A percentile compares a stretch with the other conserved stretches of the same genome.
phyloP scores from a whole-genome alignment of 2,888 invertebrate species.

The Argynnis bischoffii region DNA sequence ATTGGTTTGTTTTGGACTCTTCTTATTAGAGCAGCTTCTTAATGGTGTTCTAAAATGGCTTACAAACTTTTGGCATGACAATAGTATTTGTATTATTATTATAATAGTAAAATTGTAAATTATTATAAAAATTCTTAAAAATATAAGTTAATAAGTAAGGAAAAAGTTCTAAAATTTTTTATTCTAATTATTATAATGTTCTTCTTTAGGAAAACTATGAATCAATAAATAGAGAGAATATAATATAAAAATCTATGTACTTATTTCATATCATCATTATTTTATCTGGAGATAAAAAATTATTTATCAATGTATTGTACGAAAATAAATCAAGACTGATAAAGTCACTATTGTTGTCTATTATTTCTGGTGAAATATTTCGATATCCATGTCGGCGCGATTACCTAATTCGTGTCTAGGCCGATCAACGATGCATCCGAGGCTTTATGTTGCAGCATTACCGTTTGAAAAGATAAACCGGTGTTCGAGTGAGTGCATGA shows the following conservation, averaged over 20 bases:
- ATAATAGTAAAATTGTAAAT: too few relatives aligned
- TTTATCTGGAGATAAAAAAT: background rate
- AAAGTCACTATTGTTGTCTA: background rate
- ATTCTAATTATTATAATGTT: too few relatives aligned
- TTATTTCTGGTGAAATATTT: slow-evolving; percentile 22
- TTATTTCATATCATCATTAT: too few relatives aligned
- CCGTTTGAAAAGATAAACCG: slow-evolving; percentile 78
- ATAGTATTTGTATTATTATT: too few relatives aligned
- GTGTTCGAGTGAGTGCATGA: slow-evolving; percentile 77
- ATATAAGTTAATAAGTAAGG: too few relatives aligned
- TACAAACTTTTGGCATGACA: too few relatives aligned
- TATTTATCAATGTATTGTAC: background rate
- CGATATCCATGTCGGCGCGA: slow-evolving; percentile 21
- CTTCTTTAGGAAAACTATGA: too few relatives aligned
- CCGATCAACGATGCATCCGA: slow-evolving; percentile 44
- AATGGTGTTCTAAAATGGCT: background rate
- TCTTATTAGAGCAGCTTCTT: background rate
- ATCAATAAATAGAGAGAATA: too few relatives aligned
- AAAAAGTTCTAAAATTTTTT: too few relatives aligned
- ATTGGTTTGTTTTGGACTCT: slow-evolving; percentile 9
- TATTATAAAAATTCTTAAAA: too few relatives aligned
- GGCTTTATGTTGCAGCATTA: slow-evolving; percentile 68
- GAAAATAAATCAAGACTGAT: too few relatives aligned
- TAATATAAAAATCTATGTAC: too few relatives aligned
- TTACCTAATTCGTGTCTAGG: slow-evolving; percentile 42